These are phyloP conservation scores for Gobio occitaniae DNA, from an alignment of 2,797 vertebrate species.

Conservation along the genomic window DNA sequence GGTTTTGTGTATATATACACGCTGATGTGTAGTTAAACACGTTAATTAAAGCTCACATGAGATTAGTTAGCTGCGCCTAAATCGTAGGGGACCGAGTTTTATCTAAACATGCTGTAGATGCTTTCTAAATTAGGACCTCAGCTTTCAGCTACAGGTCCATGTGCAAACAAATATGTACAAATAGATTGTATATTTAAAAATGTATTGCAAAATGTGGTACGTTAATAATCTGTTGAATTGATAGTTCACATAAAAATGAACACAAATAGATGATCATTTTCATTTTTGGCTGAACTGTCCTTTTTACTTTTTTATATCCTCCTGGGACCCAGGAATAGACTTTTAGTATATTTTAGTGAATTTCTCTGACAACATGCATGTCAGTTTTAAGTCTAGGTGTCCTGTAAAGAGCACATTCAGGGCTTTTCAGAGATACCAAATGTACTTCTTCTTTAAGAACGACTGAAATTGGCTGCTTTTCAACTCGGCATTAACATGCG, in stretches of 20 bases:
- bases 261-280: neutral
- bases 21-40: conserved; percentile 15
- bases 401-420: too few species aligned
- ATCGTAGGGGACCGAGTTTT: neutral
- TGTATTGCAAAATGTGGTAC: neutral
- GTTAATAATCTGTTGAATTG: neutral
- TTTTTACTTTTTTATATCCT: neutral
- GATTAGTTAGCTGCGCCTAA: conserved; percentile 18
- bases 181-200: neutral
- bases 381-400: too few species aligned
- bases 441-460: too few species aligned
- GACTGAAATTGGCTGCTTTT: too few species aligned
- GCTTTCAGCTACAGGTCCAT: neutral
- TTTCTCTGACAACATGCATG: too few species aligned
- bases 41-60: conserved; percentile 28
- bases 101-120: conserved; percentile 7
- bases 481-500: too few species aligned
- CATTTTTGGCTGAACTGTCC: neutral
- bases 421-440: too few species aligned
- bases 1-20: neutral
- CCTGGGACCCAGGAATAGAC: too few species aligned
- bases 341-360: too few species aligned
- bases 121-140: neutral
- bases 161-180: neutral
- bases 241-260: neutral